Percentiles rank a stretch among this genome's conserved stretches.
Conservation (phyloP, 2,888 invertebrate species). For the Nephrotoma flavescens region DNA sequence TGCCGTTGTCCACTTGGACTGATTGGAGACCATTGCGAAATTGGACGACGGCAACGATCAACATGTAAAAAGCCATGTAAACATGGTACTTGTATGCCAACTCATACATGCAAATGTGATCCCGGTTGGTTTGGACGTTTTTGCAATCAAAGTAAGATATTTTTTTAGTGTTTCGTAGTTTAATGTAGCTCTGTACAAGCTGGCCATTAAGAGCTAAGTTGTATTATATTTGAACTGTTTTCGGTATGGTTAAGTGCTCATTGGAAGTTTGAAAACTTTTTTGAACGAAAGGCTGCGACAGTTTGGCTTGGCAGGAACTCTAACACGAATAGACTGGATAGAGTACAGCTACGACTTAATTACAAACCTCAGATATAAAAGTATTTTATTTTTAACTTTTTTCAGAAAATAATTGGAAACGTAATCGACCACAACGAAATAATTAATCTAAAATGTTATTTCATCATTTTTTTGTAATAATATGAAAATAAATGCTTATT, state of each 20-base stretch:
- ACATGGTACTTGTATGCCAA: constrained; percentile 59
- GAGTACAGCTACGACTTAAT: no score
- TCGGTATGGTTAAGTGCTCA: no score
- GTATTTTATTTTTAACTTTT: background rate
- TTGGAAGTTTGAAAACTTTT: no score
- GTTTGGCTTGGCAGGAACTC: no score
- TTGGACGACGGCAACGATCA: constrained; percentile 58
- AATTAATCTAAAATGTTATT: background rate
- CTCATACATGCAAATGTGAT: constrained; percentile 61
- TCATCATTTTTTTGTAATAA: background rate
- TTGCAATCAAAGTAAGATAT: constrained; percentile 54
- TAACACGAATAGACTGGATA: no score
- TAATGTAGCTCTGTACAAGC: background rate
- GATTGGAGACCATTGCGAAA: constrained; percentile 83
- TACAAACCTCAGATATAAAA: background rate
- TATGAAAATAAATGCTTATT: background rate
- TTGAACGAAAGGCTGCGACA: no score
- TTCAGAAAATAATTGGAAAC: background rate
- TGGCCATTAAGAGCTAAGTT: no score
- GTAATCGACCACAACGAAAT: background rate
- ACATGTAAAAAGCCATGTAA: constrained; percentile 60
- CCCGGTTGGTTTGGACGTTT: constrained; percentile 70
- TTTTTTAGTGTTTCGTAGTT: background rate
- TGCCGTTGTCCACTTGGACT: constrained; percentile 77
- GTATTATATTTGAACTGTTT: no score